Conservation (phyloP, 2,113 vertebrate genomes). For the Thymallus thymallus region DNA sequence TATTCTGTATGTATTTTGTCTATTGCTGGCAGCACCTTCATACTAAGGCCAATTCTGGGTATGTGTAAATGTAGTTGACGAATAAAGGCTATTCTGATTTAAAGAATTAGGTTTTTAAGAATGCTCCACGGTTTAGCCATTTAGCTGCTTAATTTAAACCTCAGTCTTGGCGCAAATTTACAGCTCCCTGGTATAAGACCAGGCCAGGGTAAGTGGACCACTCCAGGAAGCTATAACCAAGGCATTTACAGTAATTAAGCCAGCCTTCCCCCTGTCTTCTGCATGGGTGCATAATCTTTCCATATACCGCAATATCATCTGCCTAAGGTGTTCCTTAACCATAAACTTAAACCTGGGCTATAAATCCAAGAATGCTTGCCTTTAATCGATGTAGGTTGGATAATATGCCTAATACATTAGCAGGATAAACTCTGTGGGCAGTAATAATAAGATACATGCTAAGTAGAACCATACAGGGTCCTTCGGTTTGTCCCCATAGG, state of each 20-base stretch:
- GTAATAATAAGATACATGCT: not conserved
- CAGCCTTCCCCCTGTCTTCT: conserved; percentile 50
- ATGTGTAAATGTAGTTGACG: too few relatives aligned
- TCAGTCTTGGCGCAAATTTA: not conserved
- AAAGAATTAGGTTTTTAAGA: not conserved
- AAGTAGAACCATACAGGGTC: too few relatives aligned
- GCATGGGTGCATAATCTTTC: too few relatives aligned
- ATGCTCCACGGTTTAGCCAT: not conserved
- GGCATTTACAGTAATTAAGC: conserved; percentile 61
- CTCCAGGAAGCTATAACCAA: conserved; percentile 47
- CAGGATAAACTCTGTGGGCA: conserved; percentile 9
- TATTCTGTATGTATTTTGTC: too few relatives aligned
- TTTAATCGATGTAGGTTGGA: conserved; percentile 53
- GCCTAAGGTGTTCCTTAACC: conserved; percentile 61
- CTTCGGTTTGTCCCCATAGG: too few relatives aligned
- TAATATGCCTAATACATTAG: conserved; percentile 50
- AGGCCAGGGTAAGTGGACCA: conserved; percentile 47
- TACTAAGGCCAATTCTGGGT: too few relatives aligned
- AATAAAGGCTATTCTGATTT: too few relatives aligned
- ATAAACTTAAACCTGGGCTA: conserved; percentile 59
- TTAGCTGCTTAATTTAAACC: not conserved
- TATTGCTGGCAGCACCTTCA: too few relatives aligned
- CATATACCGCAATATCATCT: conserved; percentile 60
- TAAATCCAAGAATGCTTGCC: conserved; percentile 48
- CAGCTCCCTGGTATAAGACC: conserved; percentile 35